Evolutionary conservation across 2,888 invertebrate genomes (phyloP), one percentile per base, ranked within the genome.

Genomic region (Ormia ochracea): DNA sequence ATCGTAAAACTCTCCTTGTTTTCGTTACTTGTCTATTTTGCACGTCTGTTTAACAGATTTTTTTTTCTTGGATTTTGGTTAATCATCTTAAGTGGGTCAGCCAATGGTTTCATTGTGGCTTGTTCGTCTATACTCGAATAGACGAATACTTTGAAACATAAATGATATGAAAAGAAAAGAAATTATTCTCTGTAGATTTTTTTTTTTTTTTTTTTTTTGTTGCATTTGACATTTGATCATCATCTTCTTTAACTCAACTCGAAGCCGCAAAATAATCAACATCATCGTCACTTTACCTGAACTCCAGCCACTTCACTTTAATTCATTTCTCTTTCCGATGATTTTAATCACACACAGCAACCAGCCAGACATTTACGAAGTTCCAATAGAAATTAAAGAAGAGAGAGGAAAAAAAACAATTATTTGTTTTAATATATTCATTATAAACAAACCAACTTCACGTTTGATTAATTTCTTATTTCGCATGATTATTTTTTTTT

Each of bases 51-150:
- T 54, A 56, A 38, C 38, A 38, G 17, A 12, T 14, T 56, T 54
- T 33, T 43, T 33, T 36, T n/a, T 50, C 52, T 52, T 26, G 38
- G 14, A 31, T 43, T 76, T 80, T 76, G 61, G 80, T 80, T 76
- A 73, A 80, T 69, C 72, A 72, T 73, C n/a, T 33, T 41, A 76
- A 78, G 77, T 78, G 77, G 81, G 81, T 77, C 77, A n/a, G n/a
- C n/a, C n/a, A 77, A 74, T 74, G 69, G 74, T 78, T 81, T 81
- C 68, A 72, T 63, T 77, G 59, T 81, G 75, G 50, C 41, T 50
- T 58, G 58, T 54, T 48, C 43, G 45, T 56, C 36, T 28, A 33
- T 19, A 36, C 28, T 36, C 65, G 28, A 7, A 17, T 41, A 61
- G 17, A 26, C 26, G 38, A n/a, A n/a, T 45, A 73, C 52, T 65